Conservation (phyloP, 1,140 invertebrate species). For the Caenorhabditis briggsae region DNA sequence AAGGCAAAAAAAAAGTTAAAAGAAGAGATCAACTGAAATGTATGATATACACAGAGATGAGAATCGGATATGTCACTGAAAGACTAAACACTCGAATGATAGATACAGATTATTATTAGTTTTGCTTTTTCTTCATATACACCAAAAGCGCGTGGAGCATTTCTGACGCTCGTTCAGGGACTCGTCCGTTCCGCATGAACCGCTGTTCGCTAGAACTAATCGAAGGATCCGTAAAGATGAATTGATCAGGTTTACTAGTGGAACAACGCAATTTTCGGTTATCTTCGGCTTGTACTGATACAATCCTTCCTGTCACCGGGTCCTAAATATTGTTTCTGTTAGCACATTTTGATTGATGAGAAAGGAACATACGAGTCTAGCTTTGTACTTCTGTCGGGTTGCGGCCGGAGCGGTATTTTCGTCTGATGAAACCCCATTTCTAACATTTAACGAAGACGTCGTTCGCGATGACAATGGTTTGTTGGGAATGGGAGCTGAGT, state of each 20-base stretch:
- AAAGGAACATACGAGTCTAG: background rate
- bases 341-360: background rate
- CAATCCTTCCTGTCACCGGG: background rate
- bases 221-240: slow-evolving; percentile 19
- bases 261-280: background rate
- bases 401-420: background rate
- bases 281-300: background rate
- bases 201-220: background rate
- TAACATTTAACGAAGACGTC: background rate
- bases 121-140: background rate
- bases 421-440: slow-evolving; percentile 6
- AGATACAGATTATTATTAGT: background rate
- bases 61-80: background rate
- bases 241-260: slow-evolving; percentile 5
- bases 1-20: background rate
- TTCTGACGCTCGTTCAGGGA: slow-evolving; percentile 13
- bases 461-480: slow-evolving; percentile 4
- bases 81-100: background rate
- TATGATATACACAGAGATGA: background rate
- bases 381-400: background rate
- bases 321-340: background rate
- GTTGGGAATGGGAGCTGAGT: slow-evolving; percentile 25
- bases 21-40: background rate
- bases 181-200: slow-evolving; percentile 1
- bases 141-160: background rate